Evolutionary conservation across 2,797 vertebrate genomes (phyloP), one percentile per base, ranked within the genome.

Genomic region (Neosilurus hyrtlii): DNA sequence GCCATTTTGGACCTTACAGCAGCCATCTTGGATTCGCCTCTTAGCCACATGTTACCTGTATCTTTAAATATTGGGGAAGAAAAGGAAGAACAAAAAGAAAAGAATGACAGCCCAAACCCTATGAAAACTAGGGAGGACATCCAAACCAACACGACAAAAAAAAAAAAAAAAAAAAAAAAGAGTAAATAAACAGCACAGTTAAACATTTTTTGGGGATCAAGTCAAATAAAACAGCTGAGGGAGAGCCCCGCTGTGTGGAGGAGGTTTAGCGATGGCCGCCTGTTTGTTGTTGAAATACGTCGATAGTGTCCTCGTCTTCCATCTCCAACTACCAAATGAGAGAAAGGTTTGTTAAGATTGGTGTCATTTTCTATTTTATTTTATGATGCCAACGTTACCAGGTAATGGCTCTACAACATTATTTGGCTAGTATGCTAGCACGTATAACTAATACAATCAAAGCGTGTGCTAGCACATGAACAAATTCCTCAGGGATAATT

Each of bases 251-350:
- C 89, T 89, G 71, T n/a, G 18, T 88, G 90, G 86, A 88, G 86
- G 86, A 83, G 87, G 87, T 86, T 90, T 93, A 96, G 90, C 93
- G 93, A 73, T 54, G 75, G 84, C 97, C 97, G 51, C 97, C 97
- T 0, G 96, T 98, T 95, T 99, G 97, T 95, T 98, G 96, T 89
- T 98, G 97, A 95, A 97, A 99, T 91, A 98, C 97, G 9, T 98
- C 96, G 9, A 97, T 98, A 84, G 94, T 98, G 94, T 98, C 97
- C 90, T 98, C 94, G 6, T 98, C 96, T 89, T 99, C 97, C 98
- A 97, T 98, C 95, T 98, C 97, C 92, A 99, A 94, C 97, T 99
- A 90, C 43, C 11, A 84, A 74, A 70, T 0, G 77, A 49, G 20
- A 71, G 70, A 82, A 61, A 4, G 26, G 0, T 49, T n/a, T 11